These are phyloP conservation scores for Macrosteles quadrilineatus DNA, from an alignment of 1,140 invertebrate species.

Conservation along the genomic window DNA sequence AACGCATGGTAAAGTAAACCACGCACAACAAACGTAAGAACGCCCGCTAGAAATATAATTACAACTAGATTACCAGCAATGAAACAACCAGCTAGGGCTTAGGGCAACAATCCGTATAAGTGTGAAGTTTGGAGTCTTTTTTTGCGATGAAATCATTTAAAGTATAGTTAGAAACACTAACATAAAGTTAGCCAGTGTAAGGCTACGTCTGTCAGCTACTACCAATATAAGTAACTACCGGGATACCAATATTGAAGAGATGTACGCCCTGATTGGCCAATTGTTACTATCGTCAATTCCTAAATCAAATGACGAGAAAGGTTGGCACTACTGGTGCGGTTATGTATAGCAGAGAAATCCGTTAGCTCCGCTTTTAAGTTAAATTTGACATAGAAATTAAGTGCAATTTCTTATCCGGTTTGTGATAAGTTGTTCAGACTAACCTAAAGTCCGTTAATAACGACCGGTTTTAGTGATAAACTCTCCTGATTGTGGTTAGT, in stretches of 20 bases:
- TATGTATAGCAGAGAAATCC: no score
- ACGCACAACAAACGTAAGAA: neutral
- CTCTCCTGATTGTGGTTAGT: no score
- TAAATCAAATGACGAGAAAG: conserved; percentile 2
- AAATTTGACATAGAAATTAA: no score
- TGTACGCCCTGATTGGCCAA: neutral
- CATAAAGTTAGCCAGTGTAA: neutral
- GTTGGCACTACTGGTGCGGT: no score
- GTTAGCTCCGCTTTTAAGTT: no score
- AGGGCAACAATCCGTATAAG: neutral
- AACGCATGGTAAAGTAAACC: neutral
- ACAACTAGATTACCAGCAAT: neutral
- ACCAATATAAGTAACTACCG: neutral
- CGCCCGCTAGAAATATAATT: neutral
- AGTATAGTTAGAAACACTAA: conserved; percentile 5
- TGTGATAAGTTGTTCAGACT: no score
- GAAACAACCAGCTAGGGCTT: neutral
- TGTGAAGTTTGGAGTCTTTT: conserved; percentile 4
- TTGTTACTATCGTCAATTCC: neutral
- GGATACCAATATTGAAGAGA: conserved; percentile 1
- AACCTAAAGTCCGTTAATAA: no score
- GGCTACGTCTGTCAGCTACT: neutral
- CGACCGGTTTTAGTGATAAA: no score
- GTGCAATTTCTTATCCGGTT: no score
- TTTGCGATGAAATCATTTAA: neutral